These are phyloP conservation scores for Hapalemur alaotrensis DNA, from an alignment of 2,797 vertebrate genomes.

Conservation along the genomic window DNA sequence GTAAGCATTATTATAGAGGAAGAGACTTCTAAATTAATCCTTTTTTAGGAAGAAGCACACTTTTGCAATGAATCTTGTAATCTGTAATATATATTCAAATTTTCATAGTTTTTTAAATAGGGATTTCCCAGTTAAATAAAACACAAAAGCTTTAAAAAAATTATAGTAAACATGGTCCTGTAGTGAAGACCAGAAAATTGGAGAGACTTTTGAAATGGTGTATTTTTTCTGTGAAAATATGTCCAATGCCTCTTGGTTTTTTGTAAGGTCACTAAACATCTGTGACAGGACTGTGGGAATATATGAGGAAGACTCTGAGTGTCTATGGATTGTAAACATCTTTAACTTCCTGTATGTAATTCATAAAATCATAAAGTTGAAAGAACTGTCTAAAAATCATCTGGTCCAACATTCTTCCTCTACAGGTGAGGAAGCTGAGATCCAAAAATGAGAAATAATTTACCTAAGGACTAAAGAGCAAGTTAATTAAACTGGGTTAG, in stretches of 20 bases:
- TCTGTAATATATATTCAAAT: background rate
- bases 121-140: slow-evolving; percentile 15
- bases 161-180: slow-evolving; percentile 20
- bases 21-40: background rate
- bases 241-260: slow-evolving; percentile 30
- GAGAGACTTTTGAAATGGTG: slow-evolving; percentile 57
- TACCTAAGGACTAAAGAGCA: background rate
- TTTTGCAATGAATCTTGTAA: background rate
- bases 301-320: background rate
- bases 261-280: slow-evolving; percentile 84
- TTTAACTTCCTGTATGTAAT: slow-evolving; percentile 63
- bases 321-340: slow-evolving; percentile 2
- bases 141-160: slow-evolving; percentile 28
- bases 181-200: slow-evolving; percentile 42
- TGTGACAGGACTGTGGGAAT: slow-evolving; percentile 79
- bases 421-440: slow-evolving; percentile 30
- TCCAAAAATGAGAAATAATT: slow-evolving; percentile 7
- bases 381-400: background rate
- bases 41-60: background rate
- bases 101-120: slow-evolving; percentile 14
- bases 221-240: slow-evolving; percentile 73
- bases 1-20: slow-evolving; percentile 10
- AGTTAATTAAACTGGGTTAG: background rate
- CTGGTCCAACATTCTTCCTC: slow-evolving; percentile 22
- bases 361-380: slow-evolving; percentile 27